phyloP scores from a whole-genome alignment of 2,888 invertebrate species.

The Netelia virgata region DNA sequence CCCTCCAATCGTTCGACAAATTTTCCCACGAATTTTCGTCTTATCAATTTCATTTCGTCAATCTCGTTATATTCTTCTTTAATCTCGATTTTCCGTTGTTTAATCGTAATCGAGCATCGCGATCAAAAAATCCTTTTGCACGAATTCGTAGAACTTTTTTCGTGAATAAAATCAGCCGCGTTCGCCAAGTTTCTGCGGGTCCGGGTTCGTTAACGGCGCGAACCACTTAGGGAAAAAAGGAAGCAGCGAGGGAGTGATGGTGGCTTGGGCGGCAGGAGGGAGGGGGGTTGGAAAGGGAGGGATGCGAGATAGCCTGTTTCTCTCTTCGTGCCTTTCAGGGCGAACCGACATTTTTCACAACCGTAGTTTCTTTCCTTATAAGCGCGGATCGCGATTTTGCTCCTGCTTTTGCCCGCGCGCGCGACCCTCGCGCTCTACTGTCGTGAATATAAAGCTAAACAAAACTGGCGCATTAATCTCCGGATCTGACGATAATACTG shows the following conservation, averaged over 20 bases:
- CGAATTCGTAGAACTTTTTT: slow-evolving; percentile 42
- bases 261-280: background rate
- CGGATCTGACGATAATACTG: slow-evolving; percentile 55
- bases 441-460: slow-evolving; percentile 7
- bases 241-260: background rate
- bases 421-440: slow-evolving; percentile 13
- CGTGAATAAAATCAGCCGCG: background rate
- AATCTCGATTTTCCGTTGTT: slow-evolving; percentile 14
- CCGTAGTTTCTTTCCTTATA: slow-evolving; percentile 45
- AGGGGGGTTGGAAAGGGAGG: background rate
- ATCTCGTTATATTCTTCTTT: too few species aligned
- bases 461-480: slow-evolving; percentile 57
- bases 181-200: background rate
- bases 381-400: slow-evolving; percentile 17
- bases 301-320: slow-evolving; percentile 13
- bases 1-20: too few species aligned
- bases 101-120: background rate
- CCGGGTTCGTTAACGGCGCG: slow-evolving; percentile 42
- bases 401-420: background rate
- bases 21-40: too few species aligned
- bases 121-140: slow-evolving; percentile 27
- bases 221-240: slow-evolving; percentile 53
- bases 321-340: slow-evolving; percentile 19
- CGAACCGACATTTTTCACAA: slow-evolving; percentile 32
- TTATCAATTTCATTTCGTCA: too few species aligned